Base-by-base conservation (phyloP, 2,113 vertebrate species). In the Lepus americanus region DNA sequence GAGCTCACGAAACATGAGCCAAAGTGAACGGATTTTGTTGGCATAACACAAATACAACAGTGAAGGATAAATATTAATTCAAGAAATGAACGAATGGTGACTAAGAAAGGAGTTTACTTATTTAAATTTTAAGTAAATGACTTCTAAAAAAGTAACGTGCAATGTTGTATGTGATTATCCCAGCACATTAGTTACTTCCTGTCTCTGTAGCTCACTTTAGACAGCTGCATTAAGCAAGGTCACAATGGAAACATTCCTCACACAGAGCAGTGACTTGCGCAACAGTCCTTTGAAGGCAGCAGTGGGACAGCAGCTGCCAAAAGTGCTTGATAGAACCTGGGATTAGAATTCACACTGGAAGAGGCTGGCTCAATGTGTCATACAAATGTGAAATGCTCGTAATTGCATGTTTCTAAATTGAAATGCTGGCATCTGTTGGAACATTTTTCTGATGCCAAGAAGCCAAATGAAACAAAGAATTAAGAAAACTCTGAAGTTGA, bases 321-420 rank as follows among this genome's bases (percentile, higher is more conserved):
- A 92, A 72, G 64, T 11, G 44, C 78, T 39, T 72, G 81, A 39
- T 74, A 33, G 84, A 94, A 89, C 91, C 78, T 72, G 91, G 67
- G 91, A 59, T 77, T 87, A 73, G 86, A 89, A 95, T 92, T 87
- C 63, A 77, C 90, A 72, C 53, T 94, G 85, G 36, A 94, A 94
- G 73, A 85, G 70, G 55, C 87, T 91, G 95, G 78, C 92, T 70
- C 39, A 39, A 36, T 90, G 90, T 94, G 87, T 85, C 92, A 90
- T 67, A 93, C 84, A 95, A 93, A 95, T 73, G 93, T 74, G 86
- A 96, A 92, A 87, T 83, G 49, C 86, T 80, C 89, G 33, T 53
- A 92, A 92, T 88, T 92, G 74, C 55, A 10, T 92, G 83, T 92
- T 97, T 93, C 96, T 96, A 94, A 95, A 81, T 97, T 73, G 70